Evolutionary conservation across 2,113 vertebrate species (phyloP).

Genomic region (Murina feae): DNA sequence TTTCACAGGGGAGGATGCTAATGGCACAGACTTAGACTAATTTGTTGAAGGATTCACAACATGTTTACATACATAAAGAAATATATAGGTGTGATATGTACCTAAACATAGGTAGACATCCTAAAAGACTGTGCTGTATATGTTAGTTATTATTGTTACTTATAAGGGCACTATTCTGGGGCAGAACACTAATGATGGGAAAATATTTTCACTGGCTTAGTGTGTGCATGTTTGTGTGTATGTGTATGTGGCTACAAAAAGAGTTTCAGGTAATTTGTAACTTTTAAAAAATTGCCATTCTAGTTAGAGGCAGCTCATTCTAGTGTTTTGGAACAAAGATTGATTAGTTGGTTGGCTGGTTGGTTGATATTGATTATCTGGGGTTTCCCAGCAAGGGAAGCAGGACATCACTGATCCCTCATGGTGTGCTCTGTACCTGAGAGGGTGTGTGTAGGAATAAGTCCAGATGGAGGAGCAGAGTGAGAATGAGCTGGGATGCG

Average conservation of each 20-base stretch:
- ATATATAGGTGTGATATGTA: too few relatives aligned
- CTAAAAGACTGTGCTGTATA: not conserved
- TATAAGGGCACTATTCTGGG: not conserved
- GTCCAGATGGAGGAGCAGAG: not conserved
- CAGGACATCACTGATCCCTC: not conserved
- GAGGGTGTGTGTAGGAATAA: too few relatives aligned
- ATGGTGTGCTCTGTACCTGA: not conserved
- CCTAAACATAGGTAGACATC: not conserved
- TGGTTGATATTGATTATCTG: not conserved
- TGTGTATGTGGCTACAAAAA: not conserved
- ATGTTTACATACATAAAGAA: not conserved
- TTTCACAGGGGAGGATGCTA: not conserved
- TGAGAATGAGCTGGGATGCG: not conserved
- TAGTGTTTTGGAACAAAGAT: conserved; percentile 60
- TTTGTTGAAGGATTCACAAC: not conserved
- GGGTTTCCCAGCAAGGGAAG: not conserved
- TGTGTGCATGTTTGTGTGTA: not conserved
- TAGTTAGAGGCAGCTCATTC: conserved; percentile 59
- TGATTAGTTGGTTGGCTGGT: not conserved
- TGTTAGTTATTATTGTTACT: not conserved
- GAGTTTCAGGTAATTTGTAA: conserved; percentile 54
- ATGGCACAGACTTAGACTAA: not conserved
- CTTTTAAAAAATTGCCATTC: conserved; percentile 50
- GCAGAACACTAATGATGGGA: not conserved
- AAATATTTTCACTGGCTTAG: rapidly evolving